Percentiles rank a stretch among this genome's conserved stretches.
phyloP scores from a whole-genome alignment of 2,797 vertebrate species.

The Lagorchestes hirsutus region DNA sequence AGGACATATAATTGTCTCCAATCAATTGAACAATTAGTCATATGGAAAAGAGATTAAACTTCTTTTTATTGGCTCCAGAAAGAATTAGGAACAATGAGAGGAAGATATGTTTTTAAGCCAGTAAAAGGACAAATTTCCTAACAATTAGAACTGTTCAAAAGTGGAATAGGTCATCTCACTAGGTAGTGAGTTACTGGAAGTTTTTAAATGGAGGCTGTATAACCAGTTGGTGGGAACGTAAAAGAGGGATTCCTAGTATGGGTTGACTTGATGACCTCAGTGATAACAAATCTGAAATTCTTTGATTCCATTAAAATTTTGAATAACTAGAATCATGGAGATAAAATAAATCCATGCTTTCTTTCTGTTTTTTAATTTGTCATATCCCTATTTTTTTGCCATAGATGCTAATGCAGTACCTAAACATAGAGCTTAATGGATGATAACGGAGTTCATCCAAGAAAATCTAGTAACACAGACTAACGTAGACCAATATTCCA shows the following conservation, averaged over 20 bases:
- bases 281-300: background rate
- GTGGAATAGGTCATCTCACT: background rate
- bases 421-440: conserved; percentile 13
- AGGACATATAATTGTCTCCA: background rate
- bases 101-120: background rate
- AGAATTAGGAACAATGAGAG: background rate
- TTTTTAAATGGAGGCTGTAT: background rate
- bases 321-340: conserved; percentile 62
- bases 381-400: conserved; percentile 63
- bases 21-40: background rate
- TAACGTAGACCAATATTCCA: conserved; percentile 44
- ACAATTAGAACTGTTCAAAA: background rate
- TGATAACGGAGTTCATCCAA: conserved; percentile 52
- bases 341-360: conserved; percentile 27
- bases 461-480: conserved; percentile 69
- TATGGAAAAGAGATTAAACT: background rate
- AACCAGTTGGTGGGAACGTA: background rate
- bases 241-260: background rate
- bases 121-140: background rate
- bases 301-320: conserved; percentile 51
- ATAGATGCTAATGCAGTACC: conserved; percentile 42
- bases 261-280: background rate
- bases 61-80: background rate
- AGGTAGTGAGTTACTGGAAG: background rate
- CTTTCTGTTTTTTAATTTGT: conserved; percentile 51